Conservation (phyloP, 1,140 invertebrate genomes). For the Aphidius ervi region DNA sequence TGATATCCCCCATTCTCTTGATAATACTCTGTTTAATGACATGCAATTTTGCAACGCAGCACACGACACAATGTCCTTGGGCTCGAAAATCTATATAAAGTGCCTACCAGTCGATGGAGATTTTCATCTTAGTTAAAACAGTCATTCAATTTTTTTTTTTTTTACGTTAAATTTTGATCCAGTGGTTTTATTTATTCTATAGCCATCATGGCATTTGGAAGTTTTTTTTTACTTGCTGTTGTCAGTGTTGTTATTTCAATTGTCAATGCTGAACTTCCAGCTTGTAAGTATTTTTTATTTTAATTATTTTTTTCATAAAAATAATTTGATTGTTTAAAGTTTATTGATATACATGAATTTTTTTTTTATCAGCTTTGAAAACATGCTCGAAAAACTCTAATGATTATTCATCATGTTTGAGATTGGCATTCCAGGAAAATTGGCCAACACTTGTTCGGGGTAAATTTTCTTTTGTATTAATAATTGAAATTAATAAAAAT, state of each 20-base stretch:
- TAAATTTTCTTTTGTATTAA: constrained; percentile 25
- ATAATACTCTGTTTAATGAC: constrained; percentile 40
- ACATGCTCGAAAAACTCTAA: constrained; percentile 39
- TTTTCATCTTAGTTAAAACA: constrained; percentile 34
- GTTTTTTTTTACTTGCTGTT: constrained; percentile 14
- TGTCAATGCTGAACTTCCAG: constrained; percentile 28
- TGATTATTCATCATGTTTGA: constrained; percentile 46
- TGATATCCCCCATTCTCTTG: too few relatives aligned
- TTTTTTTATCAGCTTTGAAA: constrained; percentile 35
- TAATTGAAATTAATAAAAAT: background rate
- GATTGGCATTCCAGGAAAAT: constrained; percentile 47
- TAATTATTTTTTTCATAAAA: background rate
- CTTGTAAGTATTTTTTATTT: constrained; percentile 39
- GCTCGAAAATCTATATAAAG: constrained; percentile 50
- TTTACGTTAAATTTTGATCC: constrained; percentile 21
- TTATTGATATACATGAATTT: background rate
- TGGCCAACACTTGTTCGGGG: constrained; percentile 45
- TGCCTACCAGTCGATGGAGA: constrained; percentile 40
- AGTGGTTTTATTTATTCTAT: constrained; percentile 15
- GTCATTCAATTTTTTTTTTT: constrained; percentile 29
- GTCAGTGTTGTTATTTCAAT: constrained; percentile 21
- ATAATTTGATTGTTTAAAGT: background rate
- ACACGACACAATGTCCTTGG: constrained; percentile 46
- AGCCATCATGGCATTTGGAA: constrained; percentile 9
- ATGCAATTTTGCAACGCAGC: constrained; percentile 51